These are phyloP conservation scores for Luffia ferchaultella DNA, from an alignment of 2,888 invertebrate species.

Conservation along the genomic window DNA sequence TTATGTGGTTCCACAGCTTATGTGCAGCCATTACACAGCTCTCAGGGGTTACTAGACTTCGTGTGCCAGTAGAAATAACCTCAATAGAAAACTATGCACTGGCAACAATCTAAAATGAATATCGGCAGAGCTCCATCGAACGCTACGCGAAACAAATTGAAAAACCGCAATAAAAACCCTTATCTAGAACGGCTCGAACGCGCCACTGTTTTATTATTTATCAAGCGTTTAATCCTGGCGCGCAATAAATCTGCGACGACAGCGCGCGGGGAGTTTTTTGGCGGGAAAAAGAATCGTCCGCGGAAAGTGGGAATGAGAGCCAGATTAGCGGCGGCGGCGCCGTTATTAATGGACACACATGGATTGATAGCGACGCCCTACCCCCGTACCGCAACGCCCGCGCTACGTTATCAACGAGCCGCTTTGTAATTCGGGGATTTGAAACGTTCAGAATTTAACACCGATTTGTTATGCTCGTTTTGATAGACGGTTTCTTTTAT, in stretches of 20 bases:
- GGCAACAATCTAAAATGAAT: not conserved
- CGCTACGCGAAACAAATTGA: slow-evolving; percentile 38
- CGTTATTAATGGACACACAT: slow-evolving; percentile 56
- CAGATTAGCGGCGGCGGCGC: slow-evolving; percentile 57
- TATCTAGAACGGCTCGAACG: not conserved
- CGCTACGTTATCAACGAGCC: not conserved
- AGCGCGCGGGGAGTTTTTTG: slow-evolving; percentile 22
- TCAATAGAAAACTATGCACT: not conserved
- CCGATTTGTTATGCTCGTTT: not conserved
- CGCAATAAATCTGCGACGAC: slow-evolving; percentile 54
- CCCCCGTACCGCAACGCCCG: slow-evolving; percentile 15
- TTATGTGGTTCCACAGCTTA: too few species aligned
- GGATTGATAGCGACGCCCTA: slow-evolving; percentile 37
- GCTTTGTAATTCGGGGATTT: not conserved
- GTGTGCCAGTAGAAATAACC: too few species aligned
- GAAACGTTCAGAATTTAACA: not conserved
- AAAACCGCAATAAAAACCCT: slow-evolving; percentile 39
- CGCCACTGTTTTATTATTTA: not conserved
- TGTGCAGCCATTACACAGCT: not conserved
- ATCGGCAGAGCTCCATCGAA: not conserved
- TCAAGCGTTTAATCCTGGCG: slow-evolving; percentile 39
- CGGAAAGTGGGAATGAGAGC: slow-evolving; percentile 61
- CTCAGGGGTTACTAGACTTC: not conserved
- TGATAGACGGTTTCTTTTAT: not conserved
- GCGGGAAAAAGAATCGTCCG: slow-evolving; percentile 57